Conservation (phyloP, 2,797 vertebrate genomes). For the Margarornis squamiger region DNA sequence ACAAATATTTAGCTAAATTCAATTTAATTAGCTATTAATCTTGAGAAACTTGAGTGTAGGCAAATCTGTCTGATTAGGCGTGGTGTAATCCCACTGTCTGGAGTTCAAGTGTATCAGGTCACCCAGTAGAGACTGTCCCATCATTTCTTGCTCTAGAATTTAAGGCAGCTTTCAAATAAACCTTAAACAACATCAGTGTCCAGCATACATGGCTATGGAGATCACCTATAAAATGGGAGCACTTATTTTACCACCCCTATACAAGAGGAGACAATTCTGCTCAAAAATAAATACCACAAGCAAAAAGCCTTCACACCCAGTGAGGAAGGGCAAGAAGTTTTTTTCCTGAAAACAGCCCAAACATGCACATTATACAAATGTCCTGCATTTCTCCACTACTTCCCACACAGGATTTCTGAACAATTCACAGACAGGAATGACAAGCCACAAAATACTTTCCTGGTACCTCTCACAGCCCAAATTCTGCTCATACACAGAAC, state of each 20-base stretch:
- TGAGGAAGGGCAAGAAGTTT: not conserved
- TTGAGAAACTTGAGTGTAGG: not conserved
- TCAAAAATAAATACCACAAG: not conserved
- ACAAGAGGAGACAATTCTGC: not conserved
- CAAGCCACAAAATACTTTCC: not conserved
- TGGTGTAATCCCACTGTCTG: not conserved
- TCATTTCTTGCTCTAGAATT: not conserved
- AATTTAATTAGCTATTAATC: conserved; percentile 30
- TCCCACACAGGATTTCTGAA: not conserved
- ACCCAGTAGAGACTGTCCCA: not conserved
- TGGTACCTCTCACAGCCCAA: not conserved
- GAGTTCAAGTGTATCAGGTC: not conserved
- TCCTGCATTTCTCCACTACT: not conserved
- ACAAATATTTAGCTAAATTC: conserved; percentile 12
- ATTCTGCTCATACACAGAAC: not conserved
- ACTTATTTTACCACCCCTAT: not conserved
- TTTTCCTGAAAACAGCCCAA: not conserved
- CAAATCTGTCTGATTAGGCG: not conserved
- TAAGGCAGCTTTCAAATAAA: not conserved
- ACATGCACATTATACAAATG: not conserved
- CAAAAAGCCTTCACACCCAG: not conserved
- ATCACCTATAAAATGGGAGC: not conserved
- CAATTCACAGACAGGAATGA: not conserved
- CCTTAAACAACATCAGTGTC: not conserved
- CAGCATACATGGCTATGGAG: not conserved